phyloP scores from a whole-genome alignment of 2,888 invertebrate genomes.

The Mythimna loreyi region DNA sequence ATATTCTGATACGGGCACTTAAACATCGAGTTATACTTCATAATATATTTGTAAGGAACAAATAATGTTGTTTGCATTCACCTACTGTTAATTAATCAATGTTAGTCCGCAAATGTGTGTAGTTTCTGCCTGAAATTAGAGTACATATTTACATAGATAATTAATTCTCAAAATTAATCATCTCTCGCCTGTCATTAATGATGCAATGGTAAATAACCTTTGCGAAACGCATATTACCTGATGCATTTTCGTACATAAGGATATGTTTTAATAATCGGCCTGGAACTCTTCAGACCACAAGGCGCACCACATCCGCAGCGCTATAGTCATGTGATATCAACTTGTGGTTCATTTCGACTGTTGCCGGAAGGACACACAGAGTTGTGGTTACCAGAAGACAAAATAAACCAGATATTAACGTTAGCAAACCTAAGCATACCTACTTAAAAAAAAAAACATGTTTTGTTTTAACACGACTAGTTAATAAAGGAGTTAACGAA shows the following conservation, averaged over 20 bases:
- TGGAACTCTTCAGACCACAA: constrained; percentile 32
- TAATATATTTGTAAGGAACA: constrained; percentile 22
- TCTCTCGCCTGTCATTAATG: constrained; percentile 14
- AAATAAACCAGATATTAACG: constrained; percentile 18
- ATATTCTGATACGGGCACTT: constrained; percentile 36
- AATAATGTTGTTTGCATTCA: constrained; percentile 34
- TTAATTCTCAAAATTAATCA: constrained; percentile 44
- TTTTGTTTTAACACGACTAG: too few species aligned
- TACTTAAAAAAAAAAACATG: too few species aligned
- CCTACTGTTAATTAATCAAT: constrained; percentile 42
- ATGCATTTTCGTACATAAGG: neutral
- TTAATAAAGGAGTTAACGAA: too few species aligned
- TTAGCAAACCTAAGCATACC: neutral
- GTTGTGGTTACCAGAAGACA: constrained; percentile 26
- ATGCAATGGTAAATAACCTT: constrained; percentile 11
- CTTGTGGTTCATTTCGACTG: constrained; percentile 42
- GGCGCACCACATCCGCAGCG: constrained; percentile 38
- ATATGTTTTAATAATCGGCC: constrained; percentile 9
- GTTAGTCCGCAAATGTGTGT: constrained; percentile 41
- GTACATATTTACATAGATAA: constrained; percentile 40
- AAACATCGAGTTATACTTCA: constrained; percentile 5
- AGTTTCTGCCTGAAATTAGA: constrained; percentile 42
- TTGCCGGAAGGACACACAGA: constrained; percentile 34
- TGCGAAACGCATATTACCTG: neutral
- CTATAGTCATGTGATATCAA: constrained; percentile 22